Conservation (phyloP, 2,113 vertebrate genomes). For the Dromas ardeola region DNA sequence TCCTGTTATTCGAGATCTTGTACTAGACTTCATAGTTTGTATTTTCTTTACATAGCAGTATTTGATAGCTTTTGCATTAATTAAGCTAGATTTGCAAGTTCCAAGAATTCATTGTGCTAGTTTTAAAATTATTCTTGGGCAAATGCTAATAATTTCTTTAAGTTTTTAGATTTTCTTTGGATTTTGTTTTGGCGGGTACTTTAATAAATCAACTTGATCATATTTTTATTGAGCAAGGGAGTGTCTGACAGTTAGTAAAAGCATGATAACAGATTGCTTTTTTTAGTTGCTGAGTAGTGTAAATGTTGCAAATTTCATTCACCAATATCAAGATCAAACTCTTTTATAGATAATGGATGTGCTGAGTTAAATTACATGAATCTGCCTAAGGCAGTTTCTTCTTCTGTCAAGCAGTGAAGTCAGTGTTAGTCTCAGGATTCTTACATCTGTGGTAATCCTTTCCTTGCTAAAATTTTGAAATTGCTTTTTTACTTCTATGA, state of each 20-base stretch:
- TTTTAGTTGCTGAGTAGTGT: not conserved
- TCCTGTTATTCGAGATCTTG: not conserved
- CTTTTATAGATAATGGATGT: conserved; percentile 10
- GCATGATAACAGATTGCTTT: not conserved
- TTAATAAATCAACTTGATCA: not conserved
- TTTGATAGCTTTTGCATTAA: not conserved
- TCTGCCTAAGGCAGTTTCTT: conserved; percentile 16
- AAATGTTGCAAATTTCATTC: conserved; percentile 15
- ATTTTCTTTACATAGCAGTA: not conserved
- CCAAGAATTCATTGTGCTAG: not conserved
- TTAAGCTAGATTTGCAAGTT: not conserved
- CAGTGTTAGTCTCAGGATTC: not conserved
- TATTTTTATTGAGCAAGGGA: conserved; percentile 10
- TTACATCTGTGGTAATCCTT: not conserved
- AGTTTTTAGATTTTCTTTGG: not conserved
- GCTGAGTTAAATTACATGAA: conserved; percentile 24
- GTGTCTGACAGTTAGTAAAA: not conserved
- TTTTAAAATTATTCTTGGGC: not conserved
- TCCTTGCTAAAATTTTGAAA: not conserved
- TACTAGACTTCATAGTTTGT: not conserved
- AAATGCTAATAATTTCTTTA: not conserved
- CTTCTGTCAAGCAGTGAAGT: not conserved
- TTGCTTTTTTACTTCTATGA: not conserved
- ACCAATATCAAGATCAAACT: conserved; percentile 3
- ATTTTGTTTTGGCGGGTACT: not conserved